Evolutionary conservation across 1,140 invertebrate species (phyloP).

Genomic region (Saccostrea echinata): DNA sequence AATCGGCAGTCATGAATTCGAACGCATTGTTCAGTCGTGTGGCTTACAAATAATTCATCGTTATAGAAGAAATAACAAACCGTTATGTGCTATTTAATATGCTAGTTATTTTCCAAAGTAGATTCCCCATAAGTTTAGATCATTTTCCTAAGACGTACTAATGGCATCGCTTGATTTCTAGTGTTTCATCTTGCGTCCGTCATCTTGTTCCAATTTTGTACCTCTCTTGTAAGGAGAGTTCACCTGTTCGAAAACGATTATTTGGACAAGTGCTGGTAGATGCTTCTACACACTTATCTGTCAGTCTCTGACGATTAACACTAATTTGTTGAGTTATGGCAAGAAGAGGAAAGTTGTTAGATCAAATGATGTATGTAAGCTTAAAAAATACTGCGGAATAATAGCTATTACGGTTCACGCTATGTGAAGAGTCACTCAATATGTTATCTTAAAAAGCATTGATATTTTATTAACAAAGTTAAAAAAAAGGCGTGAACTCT

Average conservation of each 20-base stretch:
- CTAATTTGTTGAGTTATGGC: slow-evolving; percentile 37
- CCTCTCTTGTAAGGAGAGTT: slow-evolving; percentile 27
- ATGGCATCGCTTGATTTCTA: slow-evolving; percentile 36
- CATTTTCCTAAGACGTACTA: slow-evolving; percentile 23
- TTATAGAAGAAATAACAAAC: slow-evolving; percentile 10
- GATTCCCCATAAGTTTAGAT: slow-evolving; percentile 23
- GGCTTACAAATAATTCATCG: slow-evolving; percentile 20
- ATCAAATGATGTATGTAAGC: slow-evolving; percentile 41
- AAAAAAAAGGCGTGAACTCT: not conserved
- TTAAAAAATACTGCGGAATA: not conserved
- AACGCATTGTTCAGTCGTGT: not conserved
- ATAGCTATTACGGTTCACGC: slow-evolving; percentile 17
- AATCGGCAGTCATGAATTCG: not conserved
- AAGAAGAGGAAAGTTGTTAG: slow-evolving; percentile 37
- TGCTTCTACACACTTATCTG: slow-evolving; percentile 34
- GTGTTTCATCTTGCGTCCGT: slow-evolving; percentile 33
- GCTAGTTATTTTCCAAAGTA: slow-evolving; percentile 27
- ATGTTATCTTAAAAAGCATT: not conserved
- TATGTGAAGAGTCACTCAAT: not conserved
- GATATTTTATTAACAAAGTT: not conserved
- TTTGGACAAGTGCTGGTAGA: slow-evolving; percentile 31
- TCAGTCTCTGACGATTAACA: slow-evolving; percentile 27
- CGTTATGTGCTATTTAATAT: slow-evolving; percentile 28
- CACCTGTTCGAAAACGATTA: slow-evolving; percentile 36
- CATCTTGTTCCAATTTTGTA: slow-evolving; percentile 39